Base-by-base conservation (phyloP, 2,888 invertebrate species). In the Palloptera scutellata region DNA sequence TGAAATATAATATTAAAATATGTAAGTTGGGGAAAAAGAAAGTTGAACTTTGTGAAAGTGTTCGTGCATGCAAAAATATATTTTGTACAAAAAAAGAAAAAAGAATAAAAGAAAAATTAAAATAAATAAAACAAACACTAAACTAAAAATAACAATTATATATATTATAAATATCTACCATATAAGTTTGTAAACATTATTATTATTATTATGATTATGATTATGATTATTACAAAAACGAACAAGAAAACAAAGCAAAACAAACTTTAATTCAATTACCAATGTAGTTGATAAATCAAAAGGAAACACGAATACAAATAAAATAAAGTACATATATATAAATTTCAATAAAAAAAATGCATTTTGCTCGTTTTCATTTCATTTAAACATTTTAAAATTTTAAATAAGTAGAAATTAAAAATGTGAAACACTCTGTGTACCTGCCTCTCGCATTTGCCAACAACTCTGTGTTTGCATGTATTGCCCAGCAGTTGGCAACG, bases 11-110 rank as follows among this genome's bases (percentile, higher is more conserved):
- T n/a, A n/a, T 30, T 30, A 30, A 30, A 6, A 30, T 30, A 30
- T 4, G 30, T 30, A 30, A 30, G 30, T 30, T 30, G 30, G n/a
- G n/a, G n/a, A n/a, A n/a, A 30, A 30, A 30, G 30, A 30, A 30
- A 30, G 30, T 4, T 30, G 30, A 6, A n/a, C n/a, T n/a, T n/a
- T n/a, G n/a, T n/a, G n/a, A n/a, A n/a, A 30, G 51, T 20, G 30
- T 57, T 75, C 73, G 60, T 72, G 72, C 76, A 78, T 78, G 78
- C 73, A 77, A 74, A 66, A 13, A 51, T 59, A 59, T 59, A 60
- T 45, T 61, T 61, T 61, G 19, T 55, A 55, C 30, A 55, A 55
- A 20, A 9, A 9, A 17, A 55, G 20, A 55, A 10, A 10, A 54
- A 54, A 5, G n/a, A 20, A 17, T 19, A 54, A 54, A 19, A 45